These are phyloP conservation scores for Ciconia stormi DNA, from an alignment of 2,113 vertebrate genomes.

Conservation along the genomic window DNA sequence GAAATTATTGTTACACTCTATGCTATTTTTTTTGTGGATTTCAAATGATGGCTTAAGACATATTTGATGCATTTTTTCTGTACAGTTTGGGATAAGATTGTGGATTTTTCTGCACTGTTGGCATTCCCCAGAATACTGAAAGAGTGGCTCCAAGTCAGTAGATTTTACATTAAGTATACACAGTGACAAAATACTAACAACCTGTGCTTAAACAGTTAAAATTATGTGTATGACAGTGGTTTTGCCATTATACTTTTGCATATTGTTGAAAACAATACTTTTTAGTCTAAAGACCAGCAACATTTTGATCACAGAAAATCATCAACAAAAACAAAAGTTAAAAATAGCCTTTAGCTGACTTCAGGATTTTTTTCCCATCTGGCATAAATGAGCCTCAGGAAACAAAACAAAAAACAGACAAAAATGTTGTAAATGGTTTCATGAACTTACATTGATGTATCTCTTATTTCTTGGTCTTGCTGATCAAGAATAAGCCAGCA, in stretches of 20 bases:
- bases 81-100: not conserved
- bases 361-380: not conserved
- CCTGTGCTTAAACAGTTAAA: conserved; percentile 38
- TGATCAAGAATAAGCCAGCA: conserved; percentile 29
- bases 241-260: conserved; percentile 53
- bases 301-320: not conserved
- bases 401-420: conserved; percentile 12
- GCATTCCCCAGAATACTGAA: conserved; percentile 32
- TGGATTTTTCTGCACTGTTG: conserved; percentile 33
- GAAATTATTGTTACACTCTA: not conserved
- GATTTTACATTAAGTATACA: not conserved
- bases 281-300: conserved; percentile 16
- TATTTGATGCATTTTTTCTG: not conserved
- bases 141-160: conserved; percentile 9
- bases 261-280: conserved; percentile 50
- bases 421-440: conserved; percentile 20
- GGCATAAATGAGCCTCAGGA: conserved; percentile 4
- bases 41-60: conserved; percentile 1
- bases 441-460: conserved; percentile 1
- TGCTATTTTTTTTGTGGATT: not conserved
- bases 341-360: conserved; percentile 6
- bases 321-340: not conserved
- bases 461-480: conserved; percentile 46
- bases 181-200: conserved; percentile 10
- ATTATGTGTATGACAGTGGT: conserved; percentile 46